Conservation (phyloP, 2,113 vertebrate species). For the Elephantulus edwardii region DNA sequence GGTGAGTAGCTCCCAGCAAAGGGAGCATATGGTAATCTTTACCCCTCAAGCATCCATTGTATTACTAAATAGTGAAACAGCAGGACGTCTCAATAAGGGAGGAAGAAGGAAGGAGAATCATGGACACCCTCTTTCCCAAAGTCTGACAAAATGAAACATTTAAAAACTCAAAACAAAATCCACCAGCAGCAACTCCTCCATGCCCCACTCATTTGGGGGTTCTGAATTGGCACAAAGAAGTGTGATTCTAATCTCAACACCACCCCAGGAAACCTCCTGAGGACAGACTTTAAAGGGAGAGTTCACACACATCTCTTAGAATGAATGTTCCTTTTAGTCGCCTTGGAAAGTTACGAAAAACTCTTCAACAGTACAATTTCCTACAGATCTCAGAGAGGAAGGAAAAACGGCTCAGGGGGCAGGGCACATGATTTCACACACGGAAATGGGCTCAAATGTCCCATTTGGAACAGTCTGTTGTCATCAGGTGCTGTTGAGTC, state of each 20-base stretch:
- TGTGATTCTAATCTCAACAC: neutral
- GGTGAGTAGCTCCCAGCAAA: rapidly evolving
- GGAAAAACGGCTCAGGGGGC: neutral
- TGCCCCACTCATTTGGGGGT: neutral
- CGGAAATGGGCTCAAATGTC: neutral
- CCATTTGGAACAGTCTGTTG: neutral
- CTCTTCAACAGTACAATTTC: neutral
- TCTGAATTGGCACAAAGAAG: neutral
- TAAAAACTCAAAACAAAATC: neutral
- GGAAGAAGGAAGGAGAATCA: neutral
- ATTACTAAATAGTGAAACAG: neutral
- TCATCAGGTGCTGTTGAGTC: neutral
- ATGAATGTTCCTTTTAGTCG: rapidly evolving
- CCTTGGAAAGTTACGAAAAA: neutral
- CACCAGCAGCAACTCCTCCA: neutral
- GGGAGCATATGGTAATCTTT: rapidly evolving
- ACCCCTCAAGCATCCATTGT: neutral
- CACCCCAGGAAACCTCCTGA: neutral
- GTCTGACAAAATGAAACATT: neutral
- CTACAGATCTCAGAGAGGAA: neutral
- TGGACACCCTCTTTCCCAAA: too few relatives aligned
- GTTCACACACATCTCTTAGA: neutral
- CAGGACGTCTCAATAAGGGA: rapidly evolving
- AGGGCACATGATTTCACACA: neutral
- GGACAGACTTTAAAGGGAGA: neutral